Conservation (phyloP, 2,113 vertebrate species). For the Gnathonemus echidnorhynchus region DNA sequence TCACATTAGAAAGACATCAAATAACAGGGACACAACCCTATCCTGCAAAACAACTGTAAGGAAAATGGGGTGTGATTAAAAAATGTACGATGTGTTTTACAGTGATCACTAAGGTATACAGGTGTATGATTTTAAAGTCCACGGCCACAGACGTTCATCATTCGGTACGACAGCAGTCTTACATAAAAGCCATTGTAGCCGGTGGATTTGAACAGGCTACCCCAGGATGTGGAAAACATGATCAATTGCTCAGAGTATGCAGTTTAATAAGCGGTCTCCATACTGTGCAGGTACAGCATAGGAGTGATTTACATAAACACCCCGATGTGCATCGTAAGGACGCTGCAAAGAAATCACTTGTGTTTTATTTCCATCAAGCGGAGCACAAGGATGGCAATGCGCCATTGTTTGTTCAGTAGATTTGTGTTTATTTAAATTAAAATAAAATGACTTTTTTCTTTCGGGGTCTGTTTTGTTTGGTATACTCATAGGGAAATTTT, state of each 20-base stretch:
- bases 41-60: not conserved
- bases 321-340: not conserved
- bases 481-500: not conserved
- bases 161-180: not conserved
- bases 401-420: not conserved
- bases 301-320: not conserved
- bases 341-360: not conserved
- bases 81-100: not conserved
- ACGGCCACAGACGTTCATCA: not conserved
- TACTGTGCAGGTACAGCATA: not conserved
- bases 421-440: not conserved
- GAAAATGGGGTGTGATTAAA: not conserved
- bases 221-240: not conserved
- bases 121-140: not conserved
- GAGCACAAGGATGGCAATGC: not conserved
- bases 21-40: not conserved
- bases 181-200: not conserved
- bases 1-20: not conserved
- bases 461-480: not conserved
- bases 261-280: not conserved
- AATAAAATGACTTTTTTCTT: not conserved
- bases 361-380: not conserved
- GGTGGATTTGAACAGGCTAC: not conserved
- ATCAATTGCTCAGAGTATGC: not conserved
- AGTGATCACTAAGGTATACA: not conserved